Base-by-base conservation (phyloP, 2,113 vertebrate species). In the Spilogale gracilis region DNA sequence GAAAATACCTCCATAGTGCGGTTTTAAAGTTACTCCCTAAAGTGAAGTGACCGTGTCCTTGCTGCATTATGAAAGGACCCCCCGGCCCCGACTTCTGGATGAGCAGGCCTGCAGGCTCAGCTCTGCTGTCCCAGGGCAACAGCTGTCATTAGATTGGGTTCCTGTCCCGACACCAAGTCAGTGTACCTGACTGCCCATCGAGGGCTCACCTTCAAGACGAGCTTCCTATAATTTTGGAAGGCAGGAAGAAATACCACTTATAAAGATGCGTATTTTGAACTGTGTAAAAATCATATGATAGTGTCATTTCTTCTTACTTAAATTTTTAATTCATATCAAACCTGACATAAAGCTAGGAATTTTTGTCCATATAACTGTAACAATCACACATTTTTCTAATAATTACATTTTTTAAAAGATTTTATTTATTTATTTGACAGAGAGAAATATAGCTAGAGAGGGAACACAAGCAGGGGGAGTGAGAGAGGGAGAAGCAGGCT, bases 151-250 rank as follows among this genome's bases (percentile, higher is more conserved):
- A 17, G 50, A 69, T 4, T 0, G 3, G 1, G 18, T 6, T 9
- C 56, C 12, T 23, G 2, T 14, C 88, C 13, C 1, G 2, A 38
- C 12, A 5, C 30, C 32, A 10, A 0, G 2, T 18, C 45, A 61
- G 6, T 10, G 25, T 2, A 1, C 1, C 0, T 0, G 16, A 16
- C 3, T 27, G 76, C 78, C 14, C 6, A 0, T 1, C 6, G 52
- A 30, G 4, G 20, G 18, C 0, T 0, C 0, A 21, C 67, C 27
- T 50, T 89, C 27, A 18, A 9, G 32, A 48, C 0, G 14, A 1
- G 45, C 54, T 45, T 61, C 16, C 60, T 14, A 5, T 14, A 11
- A 58, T 23, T 80, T 30, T 54, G 63, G 73, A 65, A 30, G 45
- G 50, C 16, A 91, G 69, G 86, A 17, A 12, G 50, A n/a, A 45